Base-by-base conservation (phyloP, 2,113 vertebrate genomes). In the Cairina moschata region DNA sequence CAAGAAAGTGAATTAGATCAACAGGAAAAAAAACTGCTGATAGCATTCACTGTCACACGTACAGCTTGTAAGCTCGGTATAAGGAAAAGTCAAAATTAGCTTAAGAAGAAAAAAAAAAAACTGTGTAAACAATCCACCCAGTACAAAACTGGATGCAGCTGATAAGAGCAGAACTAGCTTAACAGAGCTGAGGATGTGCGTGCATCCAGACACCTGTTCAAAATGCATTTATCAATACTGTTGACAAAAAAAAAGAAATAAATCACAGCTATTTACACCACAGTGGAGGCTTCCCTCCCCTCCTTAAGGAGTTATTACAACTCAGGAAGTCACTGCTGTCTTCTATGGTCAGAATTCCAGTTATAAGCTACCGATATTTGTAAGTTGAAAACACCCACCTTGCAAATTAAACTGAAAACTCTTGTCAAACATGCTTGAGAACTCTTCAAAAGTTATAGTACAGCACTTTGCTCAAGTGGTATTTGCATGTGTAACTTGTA, bases 91-190 rank as follows among this genome's bases (percentile, higher is more conserved):
- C 48, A 83, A 94, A 91, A 76, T 87, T 85, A 90, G 83, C 76
- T 90, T 83, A 85, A 87, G 60, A 20, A 17, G 59, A 80, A 50
- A 65, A 83, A 52, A 62, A n/a, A 31, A 55, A 26, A 82, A 81
- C 28, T 69, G 79, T 94, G 91, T 96, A 97, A 95, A 96, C 95
- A 95, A 95, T 94, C 78, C 81, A 95, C 56, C 95, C 86, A 88
- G 88, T 91, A 83, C 8, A 84, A 76, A 85, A 91, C 87, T 78
- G 88, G 90, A 90, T 85, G 62, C n/a, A 88, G 86, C 72, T 79
- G 50, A 75, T 95, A 95, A 93, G 65, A 91, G 73, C 84, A 94
- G 91, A 95, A 77, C 65, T 88, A 91, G 82, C 84, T 95, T 92
- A 95, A 75, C 72, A 95, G 55, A 91, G 92, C 82, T 89, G 84